Percentiles rank a stretch among this genome's conserved stretches.
phyloP scores from a whole-genome alignment of 92 coral and sea anemone species.

The Galaxea fascicularis region DNA sequence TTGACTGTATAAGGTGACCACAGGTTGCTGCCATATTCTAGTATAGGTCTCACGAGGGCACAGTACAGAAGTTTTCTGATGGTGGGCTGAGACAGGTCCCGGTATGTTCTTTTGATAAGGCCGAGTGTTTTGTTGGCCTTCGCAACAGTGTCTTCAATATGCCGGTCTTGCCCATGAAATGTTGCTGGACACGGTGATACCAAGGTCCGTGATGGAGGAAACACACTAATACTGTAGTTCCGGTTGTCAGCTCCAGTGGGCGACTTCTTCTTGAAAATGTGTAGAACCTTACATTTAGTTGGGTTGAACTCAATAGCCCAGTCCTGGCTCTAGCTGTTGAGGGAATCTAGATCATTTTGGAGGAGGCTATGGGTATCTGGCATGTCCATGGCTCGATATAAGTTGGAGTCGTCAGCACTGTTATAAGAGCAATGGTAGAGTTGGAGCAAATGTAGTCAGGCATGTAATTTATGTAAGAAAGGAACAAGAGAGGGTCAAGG shows the following conservation, averaged over 20 bases:
- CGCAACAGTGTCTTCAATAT: conserved; percentile 36
- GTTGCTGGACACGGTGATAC: conserved; percentile 44
- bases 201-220: conserved; percentile 42
- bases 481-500: not conserved
- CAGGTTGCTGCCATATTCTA: conserved; percentile 46
- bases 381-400: not conserved
- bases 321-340: not conserved
- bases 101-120: conserved; percentile 28
- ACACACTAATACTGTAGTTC: conserved; percentile 6
- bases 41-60: conserved; percentile 31
- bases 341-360: not conserved
- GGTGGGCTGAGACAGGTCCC: conserved; percentile 13
- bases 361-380: not conserved
- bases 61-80: conserved; percentile 44
- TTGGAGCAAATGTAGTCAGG: not conserved
- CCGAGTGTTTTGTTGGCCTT: conserved; percentile 65
- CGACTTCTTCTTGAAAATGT: not conserved
- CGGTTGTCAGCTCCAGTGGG: not conserved
- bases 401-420: not conserved
- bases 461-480: not conserved
- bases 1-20: conserved; percentile 59
- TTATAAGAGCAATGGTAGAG: not conserved
- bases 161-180: conserved; percentile 50
- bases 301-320: not conserved
- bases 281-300: not conserved